A percentile compares a stretch with the other conserved stretches of the same genome.
phyloP scores from a whole-genome alignment of 2,888 invertebrate species.

The Neria commutata region DNA sequence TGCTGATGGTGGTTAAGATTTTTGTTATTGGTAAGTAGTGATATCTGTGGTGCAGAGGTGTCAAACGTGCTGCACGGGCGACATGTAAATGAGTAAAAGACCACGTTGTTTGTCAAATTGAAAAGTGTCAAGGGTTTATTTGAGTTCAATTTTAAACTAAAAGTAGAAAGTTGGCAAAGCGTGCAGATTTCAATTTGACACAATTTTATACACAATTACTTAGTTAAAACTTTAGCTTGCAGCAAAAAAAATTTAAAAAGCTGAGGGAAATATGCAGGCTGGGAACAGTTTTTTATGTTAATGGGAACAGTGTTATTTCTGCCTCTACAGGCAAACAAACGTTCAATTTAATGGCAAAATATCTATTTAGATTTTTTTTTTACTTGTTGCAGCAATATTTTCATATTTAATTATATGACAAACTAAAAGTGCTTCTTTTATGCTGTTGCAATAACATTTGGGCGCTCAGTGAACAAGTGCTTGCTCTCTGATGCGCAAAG shows the following conservation, averaged over 20 bases:
- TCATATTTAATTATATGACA: neutral
- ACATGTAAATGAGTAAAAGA: neutral
- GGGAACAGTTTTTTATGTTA: neutral
- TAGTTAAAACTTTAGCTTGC: too few species aligned
- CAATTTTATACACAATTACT: too few species aligned
- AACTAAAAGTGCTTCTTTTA: too few species aligned
- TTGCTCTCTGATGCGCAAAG: too few species aligned
- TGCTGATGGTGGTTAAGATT: neutral
- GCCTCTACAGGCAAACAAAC: neutral
- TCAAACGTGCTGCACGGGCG: slow-evolving; percentile 11
- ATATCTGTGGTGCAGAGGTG: slow-evolving; percentile 6
- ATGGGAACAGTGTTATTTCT: neutral
- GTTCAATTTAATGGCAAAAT: neutral
- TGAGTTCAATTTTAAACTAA: neutral
- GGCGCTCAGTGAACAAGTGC: too few species aligned
- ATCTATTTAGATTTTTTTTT: neutral
- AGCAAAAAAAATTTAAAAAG: too few species aligned
- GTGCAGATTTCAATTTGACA: too few species aligned
- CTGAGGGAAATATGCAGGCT: too few species aligned
- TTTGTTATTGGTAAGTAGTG: neutral
- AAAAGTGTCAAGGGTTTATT: neutral
- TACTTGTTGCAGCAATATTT: neutral
- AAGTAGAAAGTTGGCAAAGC: too few species aligned
- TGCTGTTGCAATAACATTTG: too few species aligned
- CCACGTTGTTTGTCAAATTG: neutral